These are phyloP conservation scores for Anthrax anthrax DNA, from an alignment of 2,888 invertebrate genomes.

Conservation along the genomic window DNA sequence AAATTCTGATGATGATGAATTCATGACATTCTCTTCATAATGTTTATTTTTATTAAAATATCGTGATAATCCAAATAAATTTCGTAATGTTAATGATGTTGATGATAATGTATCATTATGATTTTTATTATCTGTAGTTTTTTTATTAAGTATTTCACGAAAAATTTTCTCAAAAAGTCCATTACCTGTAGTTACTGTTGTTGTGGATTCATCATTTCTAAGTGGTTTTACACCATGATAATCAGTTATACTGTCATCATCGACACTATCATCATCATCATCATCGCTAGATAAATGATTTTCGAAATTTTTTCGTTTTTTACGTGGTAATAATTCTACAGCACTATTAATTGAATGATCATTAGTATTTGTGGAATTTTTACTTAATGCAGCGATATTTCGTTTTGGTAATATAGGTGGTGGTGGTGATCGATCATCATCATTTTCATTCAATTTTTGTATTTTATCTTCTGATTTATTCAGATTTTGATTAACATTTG, in stretches of 20 bases:
- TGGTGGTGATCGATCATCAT: neutral
- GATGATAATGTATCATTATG: neutral
- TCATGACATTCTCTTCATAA: conserved; percentile 6
- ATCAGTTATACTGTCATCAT: conserved; percentile 3
- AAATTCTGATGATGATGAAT: no score
- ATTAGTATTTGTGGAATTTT: conserved; percentile 3
- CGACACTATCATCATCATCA: neutral
- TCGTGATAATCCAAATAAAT: conserved; percentile 8
- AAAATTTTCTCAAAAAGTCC: conserved; percentile 11
- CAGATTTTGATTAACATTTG: neutral
- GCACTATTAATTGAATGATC: conserved; percentile 16
- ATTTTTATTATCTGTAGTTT: neutral
- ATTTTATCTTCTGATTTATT: no score
- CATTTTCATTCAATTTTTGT: neutral
- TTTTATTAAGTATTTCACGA: conserved; percentile 10
- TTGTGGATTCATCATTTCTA: neutral
- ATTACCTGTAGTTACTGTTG: neutral
- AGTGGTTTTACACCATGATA: neutral
- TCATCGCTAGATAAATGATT: neutral
- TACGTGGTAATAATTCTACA: conserved; percentile 14
- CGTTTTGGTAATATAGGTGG: conserved; percentile 8
- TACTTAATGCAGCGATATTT: neutral
- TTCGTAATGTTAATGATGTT: neutral
- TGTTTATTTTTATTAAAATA: conserved; percentile 8
- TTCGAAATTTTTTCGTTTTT: neutral